These are phyloP conservation scores for Nomada fucata DNA, from an alignment of 2,888 invertebrate species.

Conservation along the genomic window DNA sequence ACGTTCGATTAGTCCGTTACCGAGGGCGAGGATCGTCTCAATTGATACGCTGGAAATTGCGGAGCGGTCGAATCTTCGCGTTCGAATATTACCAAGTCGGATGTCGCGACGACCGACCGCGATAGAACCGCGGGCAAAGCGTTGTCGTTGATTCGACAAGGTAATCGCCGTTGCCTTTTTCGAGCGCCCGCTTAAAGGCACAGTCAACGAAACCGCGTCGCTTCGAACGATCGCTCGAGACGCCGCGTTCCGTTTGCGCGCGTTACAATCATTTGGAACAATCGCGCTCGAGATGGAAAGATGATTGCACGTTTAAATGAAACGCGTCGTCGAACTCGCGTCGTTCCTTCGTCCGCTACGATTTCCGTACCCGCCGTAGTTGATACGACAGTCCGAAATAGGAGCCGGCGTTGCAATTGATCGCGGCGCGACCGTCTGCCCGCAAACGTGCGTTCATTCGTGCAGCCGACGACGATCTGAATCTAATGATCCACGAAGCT, in stretches of 20 bases:
- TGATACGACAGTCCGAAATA: slow-evolving; percentile 16
- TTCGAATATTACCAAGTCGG: not conserved
- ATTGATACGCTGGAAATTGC: not conserved
- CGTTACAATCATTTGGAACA: no score
- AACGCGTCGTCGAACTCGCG: no score
- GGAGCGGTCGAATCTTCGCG: not conserved
- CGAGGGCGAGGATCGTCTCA: not conserved
- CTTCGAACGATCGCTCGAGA: no score
- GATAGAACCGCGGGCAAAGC: not conserved
- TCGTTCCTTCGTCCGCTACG: not conserved
- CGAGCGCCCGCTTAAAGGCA: no score
- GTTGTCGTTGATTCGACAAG: not conserved
- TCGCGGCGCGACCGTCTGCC: slow-evolving; percentile 28
- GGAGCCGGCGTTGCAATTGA: slow-evolving; percentile 32
- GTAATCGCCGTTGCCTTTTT: not conserved
- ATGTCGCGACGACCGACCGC: not conserved
- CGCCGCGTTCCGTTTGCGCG: no score
- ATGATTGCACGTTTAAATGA: no score
- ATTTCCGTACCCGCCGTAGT: not conserved
- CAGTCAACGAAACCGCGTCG: no score
- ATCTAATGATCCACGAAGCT: slow-evolving; percentile 10
- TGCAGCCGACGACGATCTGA: slow-evolving; percentile 8
- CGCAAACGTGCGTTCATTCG: slow-evolving; percentile 32
- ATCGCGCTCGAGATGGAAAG: no score
- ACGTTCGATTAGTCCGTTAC: not conserved